Base-by-base conservation (phyloP, 2,888 invertebrate genomes). In the Dicycla oo region DNA sequence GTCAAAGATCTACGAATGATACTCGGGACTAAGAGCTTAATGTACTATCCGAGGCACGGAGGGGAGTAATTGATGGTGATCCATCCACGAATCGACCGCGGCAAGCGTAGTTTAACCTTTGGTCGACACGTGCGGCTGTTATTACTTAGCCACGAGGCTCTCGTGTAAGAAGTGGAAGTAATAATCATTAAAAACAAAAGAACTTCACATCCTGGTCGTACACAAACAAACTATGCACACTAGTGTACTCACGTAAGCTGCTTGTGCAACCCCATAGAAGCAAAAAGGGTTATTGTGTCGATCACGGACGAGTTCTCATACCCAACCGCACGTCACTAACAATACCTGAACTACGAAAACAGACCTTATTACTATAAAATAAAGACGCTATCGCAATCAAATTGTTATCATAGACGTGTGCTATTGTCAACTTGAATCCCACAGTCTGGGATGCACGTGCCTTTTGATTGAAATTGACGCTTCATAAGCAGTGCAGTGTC, bases 261-360 rank as follows among this genome's bases (percentile, higher is more conserved):
- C 68, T 73, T 78, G 57, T 78, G 57, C 49, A 51, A 51, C 62
- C 66, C 53, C 58, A 45, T 30, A 23, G 15, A n/a, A 30, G 62
- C 47, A 60, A 63, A 72, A 76, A 67, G 45, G 53, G 66, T 67
- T 76, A 72, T 80, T 80, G 81, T 80, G 26, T 76, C 34, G 56
- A 69, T 73, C 80, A 80, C 77, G 80, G 10, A 69, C 65, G 20
- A 8, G 40, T 57, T n/a, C 66, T 69, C 67, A 66, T 30, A 8
- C 15, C n/a, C 18, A 23, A 53, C 66, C 60, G 6, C 75, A 56
- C 23, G 43, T 18, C 57, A 51, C 4, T 23, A 8, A 18, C 10
- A 15, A 23, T 1, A 47, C 30, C 38, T 40, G n/a, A 15, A n/a
- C 2, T 23, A 6, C 40, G 0, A 73, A 73, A 66, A 58, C 40